Evolutionary conservation across 2,888 invertebrate species (phyloP), one percentile per base, ranked within the genome.

Genomic region (Lochmaea capreae): DNA sequence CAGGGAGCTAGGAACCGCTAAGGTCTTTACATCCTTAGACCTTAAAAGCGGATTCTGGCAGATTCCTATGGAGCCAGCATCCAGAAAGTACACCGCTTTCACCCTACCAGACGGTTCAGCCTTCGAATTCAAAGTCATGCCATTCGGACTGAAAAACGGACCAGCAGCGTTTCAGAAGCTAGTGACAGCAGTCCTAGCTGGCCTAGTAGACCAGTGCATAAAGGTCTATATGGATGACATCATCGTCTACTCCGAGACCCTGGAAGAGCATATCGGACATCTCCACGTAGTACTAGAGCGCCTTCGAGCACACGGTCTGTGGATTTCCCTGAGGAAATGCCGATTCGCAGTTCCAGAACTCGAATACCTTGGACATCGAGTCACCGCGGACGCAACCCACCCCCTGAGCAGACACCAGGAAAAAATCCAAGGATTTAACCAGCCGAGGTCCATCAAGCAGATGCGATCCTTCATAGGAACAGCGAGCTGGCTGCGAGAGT

Each of bases 191-290:
- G 75, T 68, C 11, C 18, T 76, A 3, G 12, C 58, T 11, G 63
- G 67, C 3, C 39, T 18, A 12, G 12, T 71, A 1, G 68, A 75
- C 22, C 9, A 73, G 1, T 77, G 65, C 67, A 75, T 76, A 16
- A 58, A 79, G 1, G 81, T 80, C 0, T 84, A 84, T 61, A 68
- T 84, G 8, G 84, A 84, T 42, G 83, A 84, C 66, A 80, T 84
- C 3, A 80, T 83, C 1, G 63, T 79, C 0, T 79, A 74, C 33
- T 73, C 71, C 0, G 26, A 73, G 10, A 70, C 42, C 22, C 52
- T 43, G 49, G 77, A 77, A 5, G 77, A 80, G 1, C 79, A 81
- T 62, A 61, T 75, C 1, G 22, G 12, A 1, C 79, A 80, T 57
- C 69, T 82, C 1, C 58, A 62, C 4, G 46, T 70, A 4, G 76